These are phyloP conservation scores for Xiphophorus couchianus DNA, from an alignment of 2,113 vertebrate species.

Conservation along the genomic window DNA sequence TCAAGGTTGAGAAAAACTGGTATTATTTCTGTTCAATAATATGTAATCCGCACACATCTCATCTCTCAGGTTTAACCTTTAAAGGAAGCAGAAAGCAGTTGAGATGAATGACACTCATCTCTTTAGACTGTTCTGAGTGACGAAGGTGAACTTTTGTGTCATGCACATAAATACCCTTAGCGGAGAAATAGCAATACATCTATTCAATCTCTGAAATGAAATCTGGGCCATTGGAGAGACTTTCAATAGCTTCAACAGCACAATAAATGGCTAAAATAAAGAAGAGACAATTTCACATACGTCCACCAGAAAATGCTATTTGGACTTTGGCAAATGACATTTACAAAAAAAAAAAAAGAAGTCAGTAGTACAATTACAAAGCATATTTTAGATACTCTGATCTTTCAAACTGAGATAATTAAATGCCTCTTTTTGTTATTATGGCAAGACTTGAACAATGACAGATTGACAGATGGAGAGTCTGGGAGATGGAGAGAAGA, in stretches of 20 bases:
- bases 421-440: slow-evolving; percentile 58
- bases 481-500: slow-evolving; percentile 38
- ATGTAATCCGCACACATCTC: slow-evolving; percentile 6
- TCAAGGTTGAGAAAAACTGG: background rate
- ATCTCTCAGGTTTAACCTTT: slow-evolving; percentile 42
- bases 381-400: slow-evolving; percentile 61
- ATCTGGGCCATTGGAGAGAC: slow-evolving; percentile 73
- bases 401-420: slow-evolving; percentile 68
- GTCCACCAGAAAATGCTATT: slow-evolving; percentile 75
- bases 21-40: background rate
- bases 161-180: slow-evolving; percentile 52
- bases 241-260: slow-evolving; percentile 80
- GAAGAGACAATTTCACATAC: slow-evolving; percentile 82
- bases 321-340: slow-evolving; percentile 79
- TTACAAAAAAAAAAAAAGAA: slow-evolving; percentile 33
- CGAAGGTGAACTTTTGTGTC: slow-evolving; percentile 55
- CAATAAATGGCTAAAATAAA: slow-evolving; percentile 82
- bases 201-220: slow-evolving; percentile 77
- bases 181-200: slow-evolving; percentile 40
- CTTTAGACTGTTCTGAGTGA: slow-evolving; percentile 31
- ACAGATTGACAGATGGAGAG: slow-evolving; percentile 48
- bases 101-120: slow-evolving; percentile 46
- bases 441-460: slow-evolving; percentile 52
- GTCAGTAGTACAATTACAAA: slow-evolving; percentile 74
- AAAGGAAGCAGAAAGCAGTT: slow-evolving; percentile 29